A percentile compares a stretch with the other conserved stretches of the same genome.
Evolutionary conservation across 2,888 invertebrate genomes (phyloP).

Genomic region (Dusona sp.): DNA sequence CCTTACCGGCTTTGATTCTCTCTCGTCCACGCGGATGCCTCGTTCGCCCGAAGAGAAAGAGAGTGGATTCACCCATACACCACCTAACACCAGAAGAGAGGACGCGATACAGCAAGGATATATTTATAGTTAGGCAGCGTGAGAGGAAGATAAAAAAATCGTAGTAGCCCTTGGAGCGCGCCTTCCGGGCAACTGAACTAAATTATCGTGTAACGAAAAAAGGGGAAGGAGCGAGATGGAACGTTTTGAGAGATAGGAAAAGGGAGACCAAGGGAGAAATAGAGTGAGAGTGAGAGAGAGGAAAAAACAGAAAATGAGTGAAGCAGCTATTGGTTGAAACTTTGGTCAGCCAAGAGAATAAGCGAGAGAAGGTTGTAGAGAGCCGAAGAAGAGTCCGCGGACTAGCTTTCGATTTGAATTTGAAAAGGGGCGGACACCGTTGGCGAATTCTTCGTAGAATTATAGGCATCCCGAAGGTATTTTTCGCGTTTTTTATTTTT

Average conservation of each 20-base stretch:
- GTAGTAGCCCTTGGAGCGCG: conserved; percentile 71
- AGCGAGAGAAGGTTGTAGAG: conserved; percentile 35
- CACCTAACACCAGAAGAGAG: conserved; percentile 37
- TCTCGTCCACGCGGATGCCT: conserved; percentile 69
- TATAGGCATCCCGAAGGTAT: conserved; percentile 65
- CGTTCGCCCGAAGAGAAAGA: conserved; percentile 52
- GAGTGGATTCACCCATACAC: conserved; percentile 22
- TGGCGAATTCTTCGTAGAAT: conserved; percentile 70
- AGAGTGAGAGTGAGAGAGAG: conserved; percentile 26
- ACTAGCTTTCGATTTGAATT: conserved; percentile 73
- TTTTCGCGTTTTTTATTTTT: conserved; percentile 38
- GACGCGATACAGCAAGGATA: conserved; percentile 63
- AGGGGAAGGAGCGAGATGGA: conserved; percentile 56
- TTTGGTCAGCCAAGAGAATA: conserved; percentile 54
- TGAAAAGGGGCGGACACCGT: conserved; percentile 69
- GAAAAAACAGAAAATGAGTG: conserved; percentile 13
- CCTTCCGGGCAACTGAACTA: conserved; percentile 74
- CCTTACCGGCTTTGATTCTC: conserved; percentile 69
- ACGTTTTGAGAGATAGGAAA: conserved; percentile 40
- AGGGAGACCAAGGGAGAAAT: conserved; percentile 59
- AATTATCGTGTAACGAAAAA: conserved; percentile 75
- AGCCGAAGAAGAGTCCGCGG: conserved; percentile 44
- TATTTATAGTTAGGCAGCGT: conserved; percentile 61
- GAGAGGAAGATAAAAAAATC: conserved; percentile 69
- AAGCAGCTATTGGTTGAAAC: conserved; percentile 57